Evolutionary conservation across 2,113 vertebrate species (phyloP).

Genomic region (Trachemys scripta): DNA sequence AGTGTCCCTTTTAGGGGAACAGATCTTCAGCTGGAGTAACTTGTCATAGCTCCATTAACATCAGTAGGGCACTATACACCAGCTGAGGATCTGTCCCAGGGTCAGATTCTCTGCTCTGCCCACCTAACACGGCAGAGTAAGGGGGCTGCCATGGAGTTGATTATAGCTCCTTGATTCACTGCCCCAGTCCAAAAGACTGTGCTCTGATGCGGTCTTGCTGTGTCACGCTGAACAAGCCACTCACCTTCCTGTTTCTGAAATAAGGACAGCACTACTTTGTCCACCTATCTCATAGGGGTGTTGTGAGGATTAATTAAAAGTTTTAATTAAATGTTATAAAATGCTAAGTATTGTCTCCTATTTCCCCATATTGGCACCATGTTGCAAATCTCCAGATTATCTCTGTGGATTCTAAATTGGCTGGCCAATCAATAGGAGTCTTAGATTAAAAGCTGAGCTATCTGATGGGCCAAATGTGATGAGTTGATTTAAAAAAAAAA

Average conservation of each 20-base stretch:
- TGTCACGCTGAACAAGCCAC: not conserved
- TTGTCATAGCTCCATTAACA: not conserved
- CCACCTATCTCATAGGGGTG: not conserved
- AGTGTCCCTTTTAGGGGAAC: not conserved
- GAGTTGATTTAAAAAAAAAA: slow-evolving; percentile 61
- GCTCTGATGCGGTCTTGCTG: not conserved
- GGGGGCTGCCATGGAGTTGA: rapidly evolving
- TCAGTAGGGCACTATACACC: not conserved
- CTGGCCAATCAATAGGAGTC: not conserved
- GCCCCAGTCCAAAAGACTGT: not conserved
- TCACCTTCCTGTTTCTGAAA: not conserved
- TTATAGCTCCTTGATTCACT: not conserved
- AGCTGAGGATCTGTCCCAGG: not conserved
- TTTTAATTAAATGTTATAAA: not conserved
- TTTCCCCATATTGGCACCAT: not conserved
- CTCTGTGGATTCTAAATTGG: not conserved
- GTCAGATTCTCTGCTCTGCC: not conserved
- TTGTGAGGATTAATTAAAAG: not conserved
- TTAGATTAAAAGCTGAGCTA: slow-evolving; percentile 45
- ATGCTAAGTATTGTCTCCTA: slow-evolving; percentile 45
- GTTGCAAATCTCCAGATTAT: slow-evolving; percentile 24
- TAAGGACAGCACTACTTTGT: not conserved
- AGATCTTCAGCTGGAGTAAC: not conserved
- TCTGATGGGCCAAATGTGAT: slow-evolving; percentile 51
- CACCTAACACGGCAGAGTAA: not conserved